A percentile compares a stretch with the other conserved stretches of the same genome.
These are phyloP conservation scores for Dicyrtomina minuta DNA, from an alignment of 2,888 invertebrate species.

Conservation along the genomic window DNA sequence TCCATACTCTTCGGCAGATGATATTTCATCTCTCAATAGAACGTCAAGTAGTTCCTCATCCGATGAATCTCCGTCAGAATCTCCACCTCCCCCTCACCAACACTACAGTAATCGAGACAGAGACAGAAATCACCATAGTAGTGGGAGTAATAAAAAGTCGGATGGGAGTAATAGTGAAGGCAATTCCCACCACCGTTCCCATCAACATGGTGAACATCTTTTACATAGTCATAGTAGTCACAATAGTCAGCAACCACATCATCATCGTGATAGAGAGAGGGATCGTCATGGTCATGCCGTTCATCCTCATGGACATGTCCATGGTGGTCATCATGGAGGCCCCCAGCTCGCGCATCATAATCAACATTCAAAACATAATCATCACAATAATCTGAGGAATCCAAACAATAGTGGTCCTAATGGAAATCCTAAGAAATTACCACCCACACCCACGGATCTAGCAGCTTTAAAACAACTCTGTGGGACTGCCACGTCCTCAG, in stretches of 20 bases:
- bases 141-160: slow-evolving; percentile 11
- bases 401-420: slow-evolving; percentile 60
- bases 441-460: slow-evolving; percentile 56
- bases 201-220: background rate
- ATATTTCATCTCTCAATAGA: slow-evolving; percentile 76
- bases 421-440: slow-evolving; percentile 59
- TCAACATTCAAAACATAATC: slow-evolving; percentile 27
- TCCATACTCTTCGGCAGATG: slow-evolving; percentile 75
- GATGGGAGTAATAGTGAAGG: slow-evolving; percentile 18
- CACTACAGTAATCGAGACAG: too few relatives aligned
- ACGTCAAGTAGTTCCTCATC: slow-evolving; percentile 81
- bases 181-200: slow-evolving; percentile 5
- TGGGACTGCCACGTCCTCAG: slow-evolving; percentile 31
- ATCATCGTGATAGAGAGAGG: too few relatives aligned
- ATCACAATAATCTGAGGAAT: slow-evolving; percentile 65
- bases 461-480: slow-evolving; percentile 40
- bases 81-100: slow-evolving; percentile 61
- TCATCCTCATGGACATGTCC: too few relatives aligned
- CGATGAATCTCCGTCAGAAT: slow-evolving; percentile 67
- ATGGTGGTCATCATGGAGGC: slow-evolving; percentile 33
- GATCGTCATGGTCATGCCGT: too few relatives aligned
- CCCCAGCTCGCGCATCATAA: slow-evolving; percentile 32
- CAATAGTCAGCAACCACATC: too few relatives aligned
- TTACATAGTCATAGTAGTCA: too few relatives aligned
- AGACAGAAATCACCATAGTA: background rate